These are phyloP conservation scores for Drosophila subsilvestris DNA, from an alignment of 2,888 invertebrate species.

Conservation along the genomic window DNA sequence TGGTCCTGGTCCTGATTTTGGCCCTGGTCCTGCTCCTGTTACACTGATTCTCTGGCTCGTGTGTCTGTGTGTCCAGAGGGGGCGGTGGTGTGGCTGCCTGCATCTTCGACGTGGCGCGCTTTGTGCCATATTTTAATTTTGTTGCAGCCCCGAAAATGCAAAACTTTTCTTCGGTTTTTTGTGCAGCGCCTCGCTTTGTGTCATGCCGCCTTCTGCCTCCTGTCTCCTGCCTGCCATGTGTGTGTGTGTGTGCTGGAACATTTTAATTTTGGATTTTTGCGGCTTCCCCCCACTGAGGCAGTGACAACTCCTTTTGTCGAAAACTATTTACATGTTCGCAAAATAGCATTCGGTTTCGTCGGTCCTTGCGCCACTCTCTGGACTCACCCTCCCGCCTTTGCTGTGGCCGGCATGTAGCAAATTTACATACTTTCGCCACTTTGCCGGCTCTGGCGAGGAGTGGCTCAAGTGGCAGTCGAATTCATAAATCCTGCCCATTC, in stretches of 20 bases:
- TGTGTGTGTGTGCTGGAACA: constrained; percentile 46
- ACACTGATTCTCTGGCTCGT: constrained; percentile 1
- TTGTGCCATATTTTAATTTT: constrained; percentile 80
- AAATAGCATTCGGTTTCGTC: constrained; percentile 70
- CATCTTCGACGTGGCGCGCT: constrained; percentile 69
- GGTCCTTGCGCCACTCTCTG: not conserved
- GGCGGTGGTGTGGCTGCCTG: constrained; percentile 45
- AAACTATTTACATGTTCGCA: constrained; percentile 64
- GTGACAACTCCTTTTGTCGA: constrained; percentile 73
- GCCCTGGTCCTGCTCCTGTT: constrained; percentile 1
- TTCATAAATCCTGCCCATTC: constrained; percentile 62
- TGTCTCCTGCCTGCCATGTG: not conserved
- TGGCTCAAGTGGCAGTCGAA: constrained; percentile 44
- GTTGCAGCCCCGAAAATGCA: constrained; percentile 65
- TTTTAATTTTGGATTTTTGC: constrained; percentile 73
- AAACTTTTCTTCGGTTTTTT: constrained; percentile 56
- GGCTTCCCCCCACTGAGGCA: constrained; percentile 44
- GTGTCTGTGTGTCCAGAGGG: constrained; percentile 13
- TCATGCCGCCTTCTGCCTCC: not conserved
- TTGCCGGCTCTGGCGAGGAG: constrained; percentile 8
- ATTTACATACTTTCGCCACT: constrained; percentile 36
- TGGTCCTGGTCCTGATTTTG: constrained; percentile 1
- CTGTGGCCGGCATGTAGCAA: constrained; percentile 55
- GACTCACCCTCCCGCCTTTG: constrained; percentile 42
- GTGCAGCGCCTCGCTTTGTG: constrained; percentile 49